Base-by-base conservation (phyloP, 1,140 invertebrate genomes). In the Holcopasites calliopsidis region DNA sequence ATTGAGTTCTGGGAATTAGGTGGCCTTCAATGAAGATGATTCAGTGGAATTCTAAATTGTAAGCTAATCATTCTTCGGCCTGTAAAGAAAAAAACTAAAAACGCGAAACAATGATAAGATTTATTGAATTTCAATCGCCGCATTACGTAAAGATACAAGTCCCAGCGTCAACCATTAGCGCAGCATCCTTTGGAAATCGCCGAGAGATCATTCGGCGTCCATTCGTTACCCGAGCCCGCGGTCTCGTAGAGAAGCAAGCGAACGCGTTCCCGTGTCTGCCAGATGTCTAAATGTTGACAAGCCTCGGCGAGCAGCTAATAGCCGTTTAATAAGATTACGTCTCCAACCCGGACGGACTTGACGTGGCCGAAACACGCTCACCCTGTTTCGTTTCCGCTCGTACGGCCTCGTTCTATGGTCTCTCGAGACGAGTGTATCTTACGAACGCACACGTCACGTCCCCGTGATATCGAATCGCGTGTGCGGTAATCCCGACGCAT, bases 241-340 rank as follows among this genome's bases (percentile, higher is more conserved):
- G 7, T 21, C 88, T 86, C 87, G 75, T 65, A 74, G 75, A 85
- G 83, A 84, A 86, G 86, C 84, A 76, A 71, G 81, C 84, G 87
- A 90, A 89, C 89, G 88, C 85, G 80, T 83, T 83, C 86, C 78
- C 86, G 84, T 88, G 89, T 90, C 89, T 90, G 88, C 84, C 87
- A 88, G 89, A 89, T 89, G 89, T 90, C 89, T 88, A 90, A 90
- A 90, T 89, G 89, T 90, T 89, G 89, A 90, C 88, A 89, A 90
- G 89, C 82, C 86, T 85, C 83, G 86, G 77, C 89, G 88, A 88
- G 85, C 87, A 88, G 87, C 88, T 90, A 90, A 90, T 90, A 90
- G 86, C 88, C 89, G 88, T 90, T 90, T 90, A 90, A 90, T 90
- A 90, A 90, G 89, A 90, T 90, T 90, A 90, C 87, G 89, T 90